Evolutionary conservation across 2,888 invertebrate species (phyloP).

Genomic region (Hyalella azteca): DNA sequence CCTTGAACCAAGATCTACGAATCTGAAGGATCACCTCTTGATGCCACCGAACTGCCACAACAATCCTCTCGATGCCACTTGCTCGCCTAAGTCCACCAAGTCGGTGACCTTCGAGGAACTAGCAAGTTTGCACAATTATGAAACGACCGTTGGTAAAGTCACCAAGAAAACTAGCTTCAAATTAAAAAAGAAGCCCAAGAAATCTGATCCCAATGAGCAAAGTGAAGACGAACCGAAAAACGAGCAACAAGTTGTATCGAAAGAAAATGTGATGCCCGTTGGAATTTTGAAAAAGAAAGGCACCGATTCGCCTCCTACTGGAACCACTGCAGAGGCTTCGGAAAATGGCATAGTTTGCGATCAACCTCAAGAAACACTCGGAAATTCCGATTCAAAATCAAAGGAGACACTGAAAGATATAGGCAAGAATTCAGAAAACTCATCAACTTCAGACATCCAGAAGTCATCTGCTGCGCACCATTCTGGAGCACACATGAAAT

Average conservation of each 20-base stretch:
- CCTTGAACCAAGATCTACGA: neutral
- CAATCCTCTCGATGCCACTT: neutral
- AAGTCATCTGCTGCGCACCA: too few species aligned
- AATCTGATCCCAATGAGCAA: neutral
- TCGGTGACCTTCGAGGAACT: slow-evolving; percentile 6
- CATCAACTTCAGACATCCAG: neutral
- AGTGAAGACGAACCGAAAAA: neutral
- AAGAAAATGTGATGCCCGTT: neutral
- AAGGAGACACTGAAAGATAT: neutral
- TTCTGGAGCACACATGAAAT: too few species aligned
- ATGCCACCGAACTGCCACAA: neutral
- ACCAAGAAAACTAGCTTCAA: neutral
- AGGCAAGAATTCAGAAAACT: neutral
- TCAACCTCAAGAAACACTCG: too few species aligned
- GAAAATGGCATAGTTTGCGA: too few species aligned
- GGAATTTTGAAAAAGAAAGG: slow-evolving; percentile 20
- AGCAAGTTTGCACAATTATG: neutral
- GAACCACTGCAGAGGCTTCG: too few species aligned
- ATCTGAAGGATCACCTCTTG: neutral
- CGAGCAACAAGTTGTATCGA: neutral
- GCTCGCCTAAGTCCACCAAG: neutral
- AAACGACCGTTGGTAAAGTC: neutral
- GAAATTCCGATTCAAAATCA: neutral
- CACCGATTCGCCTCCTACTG: neutral
- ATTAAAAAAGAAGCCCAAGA: neutral